Evolutionary conservation across 2,113 vertebrate species (phyloP).

Genomic region (Antechinus stuartii): DNA sequence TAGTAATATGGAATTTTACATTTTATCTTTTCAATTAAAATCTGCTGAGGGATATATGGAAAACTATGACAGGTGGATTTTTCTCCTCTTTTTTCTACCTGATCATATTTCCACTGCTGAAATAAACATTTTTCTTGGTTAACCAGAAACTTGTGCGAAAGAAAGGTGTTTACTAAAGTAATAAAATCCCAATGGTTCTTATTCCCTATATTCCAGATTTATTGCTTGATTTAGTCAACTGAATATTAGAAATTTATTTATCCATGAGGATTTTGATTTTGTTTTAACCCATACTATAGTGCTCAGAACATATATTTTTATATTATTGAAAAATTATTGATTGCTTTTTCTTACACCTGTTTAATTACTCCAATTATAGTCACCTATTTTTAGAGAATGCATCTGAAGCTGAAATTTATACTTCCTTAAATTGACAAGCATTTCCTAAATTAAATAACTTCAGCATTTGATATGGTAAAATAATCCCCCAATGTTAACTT

Average conservation of each 20-base stretch:
- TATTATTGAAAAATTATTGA: not conserved
- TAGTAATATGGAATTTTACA: conserved; percentile 3
- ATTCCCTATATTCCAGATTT: conserved; percentile 22
- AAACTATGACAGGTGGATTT: conserved; percentile 47
- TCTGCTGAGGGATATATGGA: conserved; percentile 15
- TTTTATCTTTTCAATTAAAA: conserved; percentile 66
- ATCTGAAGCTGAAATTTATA: not conserved
- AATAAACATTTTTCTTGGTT: conserved; percentile 31
- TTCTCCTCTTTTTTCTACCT: conserved; percentile 30
- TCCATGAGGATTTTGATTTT: conserved; percentile 41
- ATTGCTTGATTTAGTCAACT: conserved; percentile 33
- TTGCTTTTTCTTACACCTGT: conserved; percentile 13
- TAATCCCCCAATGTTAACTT: conserved; percentile 8
- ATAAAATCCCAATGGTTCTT: not conserved
- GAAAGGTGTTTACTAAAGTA: conserved; percentile 33
- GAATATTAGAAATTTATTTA: conserved; percentile 41
- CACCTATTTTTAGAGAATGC: conserved; percentile 3
- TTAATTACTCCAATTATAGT: conserved; percentile 18
- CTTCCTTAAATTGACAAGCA: conserved; percentile 16
- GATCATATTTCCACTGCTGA: conserved; percentile 21
- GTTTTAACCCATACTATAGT: conserved; percentile 13
- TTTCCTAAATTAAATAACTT: not conserved
- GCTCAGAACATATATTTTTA: not conserved
- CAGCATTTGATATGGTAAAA: not conserved
- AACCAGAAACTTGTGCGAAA: conserved; percentile 28